Base-by-base conservation (phyloP, 1,140 invertebrate species). In the Bombus balteatus region DNA sequence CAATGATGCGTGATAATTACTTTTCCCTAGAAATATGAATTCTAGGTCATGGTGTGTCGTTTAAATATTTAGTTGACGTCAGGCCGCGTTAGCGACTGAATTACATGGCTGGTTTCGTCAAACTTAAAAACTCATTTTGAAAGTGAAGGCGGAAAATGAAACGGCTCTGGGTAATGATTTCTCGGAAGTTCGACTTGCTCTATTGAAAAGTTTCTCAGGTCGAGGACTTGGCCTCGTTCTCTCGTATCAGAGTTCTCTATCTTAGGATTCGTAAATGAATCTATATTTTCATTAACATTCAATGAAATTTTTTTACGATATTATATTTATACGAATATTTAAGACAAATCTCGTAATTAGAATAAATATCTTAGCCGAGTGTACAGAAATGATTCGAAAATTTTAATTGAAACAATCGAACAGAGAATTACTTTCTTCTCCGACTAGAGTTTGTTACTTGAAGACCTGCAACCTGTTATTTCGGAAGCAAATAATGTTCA, bases 121-220 rank as follows among this genome's bases (percentile, higher is more conserved):
- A 81, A 72, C 68, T 72, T 59, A 53, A 59, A 59, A 72, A 81
- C 68, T 81, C 79, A 57, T 81, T 66, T 81, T 32, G 66, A 72
- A 57, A 81, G 68, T 22, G 53, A 81, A 71, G 47, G 37, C 34
- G 47, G 47, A 32, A 39, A 81, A 81, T 57, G 47, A 72, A 72
- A 81, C 34, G 10, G 47, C 32, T 71, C 18, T 9, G 32, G 34
- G 68, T 41, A 81, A 72, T 41, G 47, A 41, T 81, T 57, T 34
- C 78, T 32, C 28, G 47, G 39, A 81, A 81, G 43, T 70, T 81
- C 28, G 32, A 65, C 25, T n/a, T 34, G 32, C n/a, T 37, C 28
- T 39, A 25, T 57, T 57, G 32, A 37, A 2, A 71, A 81, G 32
- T 81, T 81, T 13, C 15, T 9, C n/a, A 4, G 25, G 47, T 53